A percentile compares a stretch with the other conserved stretches of the same genome.
phyloP scores from a whole-genome alignment of 2,113 vertebrate genomes.

The Apteryx owenii region DNA sequence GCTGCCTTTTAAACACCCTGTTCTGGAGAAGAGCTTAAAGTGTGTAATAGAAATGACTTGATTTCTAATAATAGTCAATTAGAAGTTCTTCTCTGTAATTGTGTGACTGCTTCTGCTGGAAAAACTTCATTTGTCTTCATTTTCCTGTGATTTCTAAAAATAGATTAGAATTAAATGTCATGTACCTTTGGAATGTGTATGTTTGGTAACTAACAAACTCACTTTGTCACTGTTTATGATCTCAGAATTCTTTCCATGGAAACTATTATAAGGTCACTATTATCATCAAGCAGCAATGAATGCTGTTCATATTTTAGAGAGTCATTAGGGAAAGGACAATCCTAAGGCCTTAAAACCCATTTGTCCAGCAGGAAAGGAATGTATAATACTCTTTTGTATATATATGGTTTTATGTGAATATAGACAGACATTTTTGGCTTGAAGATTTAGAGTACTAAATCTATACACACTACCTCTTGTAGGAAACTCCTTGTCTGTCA shows the following conservation, averaged over 20 bases:
- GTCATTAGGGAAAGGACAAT: slow-evolving; percentile 35
- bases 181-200: slow-evolving; percentile 80
- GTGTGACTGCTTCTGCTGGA: slow-evolving; percentile 48
- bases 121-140: slow-evolving; percentile 70
- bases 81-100: slow-evolving; percentile 40
- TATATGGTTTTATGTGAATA: background rate
- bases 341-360: background rate
- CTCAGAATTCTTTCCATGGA: slow-evolving; percentile 79
- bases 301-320: slow-evolving; percentile 62
- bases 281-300: slow-evolving; percentile 53
- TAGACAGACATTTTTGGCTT: background rate
- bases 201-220: slow-evolving; percentile 80
- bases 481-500: background rate
- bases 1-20: slow-evolving; percentile 32
- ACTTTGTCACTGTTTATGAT: slow-evolving; percentile 82
- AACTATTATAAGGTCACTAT: slow-evolving; percentile 76
- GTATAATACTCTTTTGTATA: background rate
- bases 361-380: background rate
- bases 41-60: slow-evolving; percentile 10
- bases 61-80: slow-evolving; percentile 48
- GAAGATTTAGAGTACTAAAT: background rate
- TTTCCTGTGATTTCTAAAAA: slow-evolving; percentile 76
- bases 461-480: background rate
- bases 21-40: background rate
- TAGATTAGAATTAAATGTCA: slow-evolving; percentile 78